phyloP scores from a whole-genome alignment of 2,113 vertebrate genomes.

The Pithys albifrons region DNA sequence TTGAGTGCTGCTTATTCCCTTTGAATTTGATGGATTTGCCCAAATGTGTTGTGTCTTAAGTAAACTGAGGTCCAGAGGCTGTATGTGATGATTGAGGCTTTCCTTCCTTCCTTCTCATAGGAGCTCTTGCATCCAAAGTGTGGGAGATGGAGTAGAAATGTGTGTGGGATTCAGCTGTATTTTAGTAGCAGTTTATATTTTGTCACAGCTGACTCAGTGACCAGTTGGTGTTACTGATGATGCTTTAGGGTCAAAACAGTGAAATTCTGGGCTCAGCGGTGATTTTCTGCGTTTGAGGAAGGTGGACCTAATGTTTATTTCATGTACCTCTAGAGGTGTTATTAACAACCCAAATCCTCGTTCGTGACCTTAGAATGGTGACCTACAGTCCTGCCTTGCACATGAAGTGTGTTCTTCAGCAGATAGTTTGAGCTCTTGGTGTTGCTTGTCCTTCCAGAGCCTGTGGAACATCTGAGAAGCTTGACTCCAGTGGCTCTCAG shows the following conservation, averaged over 20 bases:
- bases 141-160: not conserved
- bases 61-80: not conserved
- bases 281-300: not conserved
- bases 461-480: not conserved
- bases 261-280: not conserved
- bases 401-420: not conserved
- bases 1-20: not conserved
- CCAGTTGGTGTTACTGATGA: not conserved
- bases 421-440: not conserved
- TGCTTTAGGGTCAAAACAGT: not conserved
- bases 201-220: not conserved
- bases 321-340: fast-evolving
- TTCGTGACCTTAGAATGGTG: not conserved
- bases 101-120: not conserved
- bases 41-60: not conserved
- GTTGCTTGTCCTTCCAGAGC: not conserved
- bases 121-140: not conserved
- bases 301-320: not conserved
- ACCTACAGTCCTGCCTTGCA: not conserved
- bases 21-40: not conserved
- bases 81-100: not conserved
- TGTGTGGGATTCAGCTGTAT: not conserved
- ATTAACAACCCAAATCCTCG: not conserved
- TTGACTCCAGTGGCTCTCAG: not conserved
- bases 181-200: not conserved